Base-by-base conservation (phyloP, 2,113 vertebrate genomes). In the Herpetotheres cachinnans region DNA sequence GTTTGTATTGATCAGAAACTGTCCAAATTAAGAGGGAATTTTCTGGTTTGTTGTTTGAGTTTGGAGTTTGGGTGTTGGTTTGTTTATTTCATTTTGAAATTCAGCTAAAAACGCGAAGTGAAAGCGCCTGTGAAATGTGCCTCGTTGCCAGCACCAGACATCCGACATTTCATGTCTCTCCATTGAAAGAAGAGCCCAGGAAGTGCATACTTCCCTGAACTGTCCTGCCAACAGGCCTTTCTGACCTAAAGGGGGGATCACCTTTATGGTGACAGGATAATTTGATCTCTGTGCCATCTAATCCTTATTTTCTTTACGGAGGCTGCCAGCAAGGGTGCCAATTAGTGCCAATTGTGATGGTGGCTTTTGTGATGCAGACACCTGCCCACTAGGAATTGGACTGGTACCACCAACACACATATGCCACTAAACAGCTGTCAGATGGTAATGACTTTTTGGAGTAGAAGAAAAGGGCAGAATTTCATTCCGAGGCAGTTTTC, bases 301-400 rank as follows among this genome's bases (percentile, higher is more conserved):
- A 95, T 96, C 96, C 89, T 74, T 96, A 70, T 96, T 95, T 96
- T 95, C 97, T 95, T 89, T 95, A 92, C 0, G 56, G 89, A 93
- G 79, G 59, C 91, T 97, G 95, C 96, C 30, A 91, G 89, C 91
- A 94, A 97, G 97, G 91, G 95, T 97, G 94, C 96, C 97, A 97
- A 97, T 97, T 97, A 97, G 97, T 97, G 95, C 96, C 97, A 97
- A 97, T 97, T 97, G 97, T 97, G 95, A 95, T 96, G 82, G 95
- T 96, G 95, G 96, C 97, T 97, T 97, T 97, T 97, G 97, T 97
- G 96, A 95, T 97, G 97, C 97, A 97, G 96, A 97, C 97, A 97
- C 97, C 97, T 97, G 97, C 96, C 97, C 97, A 96, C 97, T 97
- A 97, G 95, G 97, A 97, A 97, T 97, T 97, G 96, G 97, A 97